Base-by-base conservation (phyloP, 2,888 invertebrate species). In the Plagodis pulveraria region DNA sequence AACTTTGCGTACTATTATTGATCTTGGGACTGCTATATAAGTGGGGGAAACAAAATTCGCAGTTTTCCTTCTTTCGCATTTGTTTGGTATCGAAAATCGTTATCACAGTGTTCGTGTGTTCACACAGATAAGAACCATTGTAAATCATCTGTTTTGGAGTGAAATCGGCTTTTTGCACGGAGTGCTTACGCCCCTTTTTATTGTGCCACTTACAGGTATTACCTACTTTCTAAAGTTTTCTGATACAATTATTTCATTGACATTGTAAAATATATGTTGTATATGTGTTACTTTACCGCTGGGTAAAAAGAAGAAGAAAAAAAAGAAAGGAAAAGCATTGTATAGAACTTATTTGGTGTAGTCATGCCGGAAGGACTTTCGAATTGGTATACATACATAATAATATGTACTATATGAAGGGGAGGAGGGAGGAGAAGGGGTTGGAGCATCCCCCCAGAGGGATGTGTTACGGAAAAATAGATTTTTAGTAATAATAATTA, bases 141-240 rank as follows among this genome's bases (percentile, higher is more conserved):
- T 43, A 11, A 45, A 38, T 42, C 7, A 32, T 10, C 42, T 50
- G 36, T 36, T 4, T 4, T 32, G 55, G 50, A 50, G 36, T 12
- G 8, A 6, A 8, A 1, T 5, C 40, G 45, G 48, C 32, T 9
- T 0, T 6, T 0, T 44, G 5, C 2, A 22, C 22, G 22, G 22
- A 22, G 36, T 8, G 36, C 41, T 42, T 52, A 58, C 56, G 60
- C 62, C 62, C 65, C 62, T 52, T 58, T 54, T 63, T 22, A 12
- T 0, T 33, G 10, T 12, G 12, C 8, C 22, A 34, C n/a, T 22
- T 46, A 6, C 48, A 36, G 36, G 36, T 8, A 36, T 35, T 44
- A 36, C 42, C 22, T 41, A 22, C 10, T 42, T 47, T 22, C 8
- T 36, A 7, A 1, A 1, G 36, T 36, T 7, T 8, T 8, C 8